Evolutionary conservation across 1,140 invertebrate species (phyloP).

Genomic region (Zaprionus capensis): DNA sequence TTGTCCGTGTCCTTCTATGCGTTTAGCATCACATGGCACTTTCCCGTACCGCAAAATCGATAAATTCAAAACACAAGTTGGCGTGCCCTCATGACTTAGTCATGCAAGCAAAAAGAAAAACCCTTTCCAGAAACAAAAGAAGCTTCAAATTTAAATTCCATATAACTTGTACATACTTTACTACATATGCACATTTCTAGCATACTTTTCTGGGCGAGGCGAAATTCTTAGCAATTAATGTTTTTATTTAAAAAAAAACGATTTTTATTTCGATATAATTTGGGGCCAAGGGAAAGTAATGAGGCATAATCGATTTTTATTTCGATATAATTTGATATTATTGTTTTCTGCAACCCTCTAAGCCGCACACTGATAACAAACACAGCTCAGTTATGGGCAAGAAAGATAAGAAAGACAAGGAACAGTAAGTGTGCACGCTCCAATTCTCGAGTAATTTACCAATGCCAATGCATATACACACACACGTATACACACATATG

Average conservation of each 20-base stretch:
- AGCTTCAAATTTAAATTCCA: neutral
- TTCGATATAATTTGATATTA: constrained; percentile 14
- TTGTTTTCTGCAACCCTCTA: constrained; percentile 19
- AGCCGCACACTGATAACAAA: constrained; percentile 17
- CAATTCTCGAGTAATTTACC: constrained; percentile 62
- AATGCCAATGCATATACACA: constrained; percentile 5
- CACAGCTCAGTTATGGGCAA: constrained; percentile 68
- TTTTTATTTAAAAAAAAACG: neutral
- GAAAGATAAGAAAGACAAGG: constrained; percentile 81
- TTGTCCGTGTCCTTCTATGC: constrained; percentile 21
- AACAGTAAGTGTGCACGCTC: constrained; percentile 69
- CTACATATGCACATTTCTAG: neutral
- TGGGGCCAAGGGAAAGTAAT: neutral
- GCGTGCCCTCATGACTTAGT: constrained; percentile 50
- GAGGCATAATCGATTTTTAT: neutral
- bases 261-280: neutral
- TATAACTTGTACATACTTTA: too few species aligned
- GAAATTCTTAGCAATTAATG: neutral
- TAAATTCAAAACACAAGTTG: constrained; percentile 60
- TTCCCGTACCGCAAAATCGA: constrained; percentile 73
- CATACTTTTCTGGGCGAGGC: neutral
- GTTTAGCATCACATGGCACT: constrained; percentile 63
- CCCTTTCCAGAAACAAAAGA: neutral
- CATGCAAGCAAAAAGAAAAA: constrained; percentile 39
- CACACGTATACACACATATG: constrained; percentile 1